Base-by-base conservation (phyloP, 2,888 invertebrate genomes). In the Onthophagus sagittarius region DNA sequence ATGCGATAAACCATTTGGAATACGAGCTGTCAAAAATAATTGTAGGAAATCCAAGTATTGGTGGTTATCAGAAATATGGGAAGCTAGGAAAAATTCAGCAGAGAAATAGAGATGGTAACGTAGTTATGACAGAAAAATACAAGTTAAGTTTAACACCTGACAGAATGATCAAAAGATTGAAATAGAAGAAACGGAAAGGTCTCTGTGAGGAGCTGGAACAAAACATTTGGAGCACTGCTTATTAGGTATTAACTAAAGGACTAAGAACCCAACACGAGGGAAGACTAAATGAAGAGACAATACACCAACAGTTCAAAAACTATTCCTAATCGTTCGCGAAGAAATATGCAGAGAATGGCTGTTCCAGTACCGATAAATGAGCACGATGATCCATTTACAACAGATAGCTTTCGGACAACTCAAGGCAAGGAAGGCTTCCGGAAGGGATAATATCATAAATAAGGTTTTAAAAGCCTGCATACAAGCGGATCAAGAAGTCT, bases 211-310 rank as follows among this genome's bases (percentile, higher is more conserved):
- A n/a, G n/a, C n/a, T n/a, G n/a, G n/a, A n/a, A 63, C 63, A 63
- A 63, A 63, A 63, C 15, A 33, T 72, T 2, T 72, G 69, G 72
- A 70, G 69, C 0, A 15, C 15, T 13, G 72, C 62, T 2, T 72
- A 63, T 15, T 13, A 63, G 13, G 4, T 63, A 7, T 0, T 63
- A 6, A 63, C 1, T 6, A 63, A 63, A 63, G 13, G 15, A 63
- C 7, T 63, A 7, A 13, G 63, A 7, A 4, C 15, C 7, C 13
- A 13, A 63, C 7, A n/a, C 63, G 15, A 7, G 15, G 63, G 63
- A 7, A 9, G 13, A 13, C 63, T 63, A 0, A 13, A 63, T 13
- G 15, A 15, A 2, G 63, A 63, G 13, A 63, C 63, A 4, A 15
- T 63, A 9, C 7, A n/a, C 7, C 6, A 13, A 9, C 63, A 63